phyloP scores from a whole-genome alignment of 2,888 invertebrate species.

The Pseudanteris insignis region DNA sequence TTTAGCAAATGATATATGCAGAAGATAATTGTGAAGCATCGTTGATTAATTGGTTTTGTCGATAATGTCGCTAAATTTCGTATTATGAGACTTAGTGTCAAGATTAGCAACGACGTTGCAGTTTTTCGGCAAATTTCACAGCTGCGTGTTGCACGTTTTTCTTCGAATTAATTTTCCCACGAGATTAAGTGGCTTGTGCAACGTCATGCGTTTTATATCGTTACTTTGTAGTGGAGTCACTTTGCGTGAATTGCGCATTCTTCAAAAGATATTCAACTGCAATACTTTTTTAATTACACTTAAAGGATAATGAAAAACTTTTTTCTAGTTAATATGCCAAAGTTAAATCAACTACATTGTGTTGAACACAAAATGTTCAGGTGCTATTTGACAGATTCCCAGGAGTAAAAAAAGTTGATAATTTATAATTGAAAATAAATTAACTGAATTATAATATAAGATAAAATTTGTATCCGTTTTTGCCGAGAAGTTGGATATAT shows the following conservation, averaged over 20 bases:
- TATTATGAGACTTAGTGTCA: slow-evolving; percentile 4
- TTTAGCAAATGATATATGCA: slow-evolving; percentile 11
- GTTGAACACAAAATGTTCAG: no score
- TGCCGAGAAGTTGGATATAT: no score
- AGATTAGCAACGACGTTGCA: slow-evolving; percentile 8
- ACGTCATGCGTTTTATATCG: neutral
- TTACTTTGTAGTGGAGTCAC: neutral
- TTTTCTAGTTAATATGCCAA: no score
- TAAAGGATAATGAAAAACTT: no score
- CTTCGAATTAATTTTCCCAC: slow-evolving; percentile 18
- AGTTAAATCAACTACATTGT: no score
- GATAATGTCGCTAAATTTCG: slow-evolving; percentile 7
- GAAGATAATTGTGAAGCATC: slow-evolving; percentile 13
- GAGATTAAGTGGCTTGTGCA: slow-evolving; percentile 5
- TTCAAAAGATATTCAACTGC: slow-evolving; percentile 6
- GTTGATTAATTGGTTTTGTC: slow-evolving; percentile 18
- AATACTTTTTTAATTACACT: slow-evolving; percentile 12
- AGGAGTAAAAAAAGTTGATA: no score
- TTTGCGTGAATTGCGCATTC: slow-evolving; percentile 2
- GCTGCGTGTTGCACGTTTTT: slow-evolving; percentile 26
- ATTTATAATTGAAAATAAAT: no score
- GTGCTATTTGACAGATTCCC: no score
- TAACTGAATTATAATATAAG: no score
- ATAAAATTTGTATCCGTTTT: no score
- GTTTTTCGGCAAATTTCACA: slow-evolving; percentile 12